Percentiles rank a stretch among this genome's conserved stretches.
These are phyloP conservation scores for Hyposoter didymator DNA, from an alignment of 2,888 invertebrate species.

Conservation along the genomic window DNA sequence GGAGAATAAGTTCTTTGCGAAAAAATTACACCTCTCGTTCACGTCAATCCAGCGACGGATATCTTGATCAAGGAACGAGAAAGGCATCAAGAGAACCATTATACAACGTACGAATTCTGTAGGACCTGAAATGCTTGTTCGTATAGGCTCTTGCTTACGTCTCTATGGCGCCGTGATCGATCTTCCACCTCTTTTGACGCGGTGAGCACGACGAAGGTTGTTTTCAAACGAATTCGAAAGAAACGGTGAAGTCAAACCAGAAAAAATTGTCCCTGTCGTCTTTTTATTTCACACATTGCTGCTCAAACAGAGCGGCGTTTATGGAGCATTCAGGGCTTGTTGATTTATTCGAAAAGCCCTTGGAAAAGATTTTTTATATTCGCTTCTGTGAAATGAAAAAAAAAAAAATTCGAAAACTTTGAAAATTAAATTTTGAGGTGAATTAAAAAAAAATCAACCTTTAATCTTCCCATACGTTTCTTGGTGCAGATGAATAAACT, in stretches of 20 bases:
- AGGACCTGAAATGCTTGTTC: conserved; percentile 21
- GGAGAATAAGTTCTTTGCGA: conserved; percentile 20
- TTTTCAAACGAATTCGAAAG: conserved; percentile 16
- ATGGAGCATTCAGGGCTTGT: conserved; percentile 17
- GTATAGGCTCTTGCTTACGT: conserved; percentile 7
- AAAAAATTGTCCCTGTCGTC: conserved; percentile 29
- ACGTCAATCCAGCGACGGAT: conserved; percentile 27
- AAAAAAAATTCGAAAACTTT: too few relatives aligned
- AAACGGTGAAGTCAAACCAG: not conserved
- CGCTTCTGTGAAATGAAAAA: too few relatives aligned
- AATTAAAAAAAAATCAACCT: too few relatives aligned
- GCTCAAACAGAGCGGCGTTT: not conserved
- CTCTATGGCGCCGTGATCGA: conserved; percentile 36
- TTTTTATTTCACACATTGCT: conserved; percentile 17
- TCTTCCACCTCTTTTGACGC: conserved; percentile 25
- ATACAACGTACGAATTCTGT: conserved; percentile 11
- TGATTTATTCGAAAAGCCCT: conserved; percentile 35
- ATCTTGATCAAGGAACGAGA: conserved; percentile 48
- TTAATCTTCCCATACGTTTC: too few relatives aligned
- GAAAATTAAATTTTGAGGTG: too few relatives aligned
- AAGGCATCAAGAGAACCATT: not conserved
- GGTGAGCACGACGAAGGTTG: not conserved
- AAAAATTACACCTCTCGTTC: conserved; percentile 20
- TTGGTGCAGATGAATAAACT: too few relatives aligned
- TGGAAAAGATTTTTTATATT: conserved; percentile 15